Conservation (phyloP, 2,797 vertebrate species). For the Tolypeutes matacus region DNA sequence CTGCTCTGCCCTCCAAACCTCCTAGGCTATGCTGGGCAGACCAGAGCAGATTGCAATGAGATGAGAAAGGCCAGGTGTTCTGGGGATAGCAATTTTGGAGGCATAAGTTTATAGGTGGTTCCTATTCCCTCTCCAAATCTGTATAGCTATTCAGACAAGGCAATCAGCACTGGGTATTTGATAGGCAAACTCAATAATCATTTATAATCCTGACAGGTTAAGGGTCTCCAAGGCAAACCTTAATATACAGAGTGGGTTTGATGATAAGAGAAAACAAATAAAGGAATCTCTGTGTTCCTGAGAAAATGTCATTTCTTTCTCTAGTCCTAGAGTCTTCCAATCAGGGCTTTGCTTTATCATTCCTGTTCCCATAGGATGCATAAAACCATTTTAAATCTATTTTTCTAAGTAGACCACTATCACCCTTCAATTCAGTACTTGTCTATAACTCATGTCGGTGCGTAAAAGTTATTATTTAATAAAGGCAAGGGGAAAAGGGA, state of each 20-base stretch:
- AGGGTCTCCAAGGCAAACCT: slow-evolving; percentile 69
- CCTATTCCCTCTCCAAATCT: background rate
- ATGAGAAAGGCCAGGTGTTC: background rate
- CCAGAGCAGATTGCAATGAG: background rate
- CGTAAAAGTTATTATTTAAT: slow-evolving; percentile 53
- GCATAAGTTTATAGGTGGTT: background rate
- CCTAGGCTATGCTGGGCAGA: background rate
- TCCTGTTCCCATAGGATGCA: slow-evolving; percentile 44
- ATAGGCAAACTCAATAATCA: slow-evolving; percentile 68
- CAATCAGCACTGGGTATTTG: slow-evolving; percentile 34
- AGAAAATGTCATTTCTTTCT: slow-evolving; percentile 72
- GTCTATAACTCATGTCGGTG: background rate
- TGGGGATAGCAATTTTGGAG: background rate
- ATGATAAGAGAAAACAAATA: slow-evolving; percentile 76
- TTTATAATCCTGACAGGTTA: slow-evolving; percentile 75
- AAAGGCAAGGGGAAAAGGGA: background rate
- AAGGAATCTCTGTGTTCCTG: slow-evolving; percentile 62
- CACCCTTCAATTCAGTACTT: background rate
- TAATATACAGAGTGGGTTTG: slow-evolving; percentile 43
- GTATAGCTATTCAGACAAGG: slow-evolving; percentile 64
- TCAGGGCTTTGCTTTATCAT: slow-evolving; percentile 59
- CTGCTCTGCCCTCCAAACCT: background rate
- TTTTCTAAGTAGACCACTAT: slow-evolving; percentile 43
- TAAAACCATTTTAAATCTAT: slow-evolving; percentile 54
- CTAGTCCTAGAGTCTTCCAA: slow-evolving; percentile 59